These are phyloP conservation scores for Avahi laniger DNA, from an alignment of 2,797 vertebrate species.

Conservation along the genomic window DNA sequence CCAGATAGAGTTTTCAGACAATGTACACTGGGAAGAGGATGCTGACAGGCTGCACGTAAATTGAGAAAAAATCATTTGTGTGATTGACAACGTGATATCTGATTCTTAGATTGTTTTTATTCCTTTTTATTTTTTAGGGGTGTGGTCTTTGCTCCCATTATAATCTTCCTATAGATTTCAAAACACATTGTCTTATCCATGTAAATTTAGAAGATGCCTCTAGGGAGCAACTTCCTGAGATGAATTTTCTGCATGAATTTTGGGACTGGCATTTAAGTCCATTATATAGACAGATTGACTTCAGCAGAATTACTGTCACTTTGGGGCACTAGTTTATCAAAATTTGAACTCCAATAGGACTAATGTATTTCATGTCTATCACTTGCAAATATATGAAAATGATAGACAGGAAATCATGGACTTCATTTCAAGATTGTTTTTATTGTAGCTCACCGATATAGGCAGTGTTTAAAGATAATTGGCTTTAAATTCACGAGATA, in stretches of 20 bases:
- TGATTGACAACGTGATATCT: neutral
- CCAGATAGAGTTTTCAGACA: neutral
- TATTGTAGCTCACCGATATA: neutral
- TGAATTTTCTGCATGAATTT: neutral
- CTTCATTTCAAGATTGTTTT: slow-evolving; percentile 34
- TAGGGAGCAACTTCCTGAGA: neutral
- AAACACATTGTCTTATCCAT: neutral
- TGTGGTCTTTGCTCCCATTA: neutral
- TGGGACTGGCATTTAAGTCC: neutral
- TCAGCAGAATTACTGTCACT: neutral
- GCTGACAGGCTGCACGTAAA: neutral
- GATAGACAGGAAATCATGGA: neutral
- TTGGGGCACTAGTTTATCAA: neutral
- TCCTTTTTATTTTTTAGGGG: neutral
- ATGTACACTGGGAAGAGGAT: neutral
- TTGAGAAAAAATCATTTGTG: neutral
- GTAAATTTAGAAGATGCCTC: neutral
- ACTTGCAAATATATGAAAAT: neutral
- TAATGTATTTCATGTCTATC: neutral
- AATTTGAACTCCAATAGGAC: neutral
- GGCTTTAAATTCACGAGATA: neutral
- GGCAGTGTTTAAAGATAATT: neutral
- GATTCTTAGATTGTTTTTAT: slow-evolving; percentile 35
- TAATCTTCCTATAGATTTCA: neutral
- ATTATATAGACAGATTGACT: neutral